phyloP scores from a whole-genome alignment of 2,888 invertebrate genomes.

The Lissonota sp. region DNA sequence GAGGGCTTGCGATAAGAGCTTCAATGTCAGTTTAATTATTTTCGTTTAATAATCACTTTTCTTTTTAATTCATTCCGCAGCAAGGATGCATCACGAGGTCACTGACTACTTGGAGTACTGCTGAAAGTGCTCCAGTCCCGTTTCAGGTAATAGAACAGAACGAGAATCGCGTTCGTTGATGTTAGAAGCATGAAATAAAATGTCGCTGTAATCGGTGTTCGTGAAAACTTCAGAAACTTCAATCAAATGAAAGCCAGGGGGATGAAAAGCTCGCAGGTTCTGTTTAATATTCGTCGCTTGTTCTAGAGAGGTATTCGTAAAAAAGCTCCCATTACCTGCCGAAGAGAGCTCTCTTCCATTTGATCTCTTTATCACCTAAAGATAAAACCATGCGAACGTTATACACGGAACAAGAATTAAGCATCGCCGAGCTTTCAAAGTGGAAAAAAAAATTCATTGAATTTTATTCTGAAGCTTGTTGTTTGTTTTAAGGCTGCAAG shows the following conservation, averaged over 20 bases:
- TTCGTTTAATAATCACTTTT: background rate
- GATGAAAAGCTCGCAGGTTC: slow-evolving; percentile 13
- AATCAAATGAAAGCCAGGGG: too few relatives aligned
- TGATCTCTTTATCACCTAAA: background rate
- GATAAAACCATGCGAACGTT: too few relatives aligned
- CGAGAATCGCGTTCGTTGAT: slow-evolving; percentile 2
- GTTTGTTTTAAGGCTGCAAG: too few relatives aligned
- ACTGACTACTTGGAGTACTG: background rate
- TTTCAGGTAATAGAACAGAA: background rate
- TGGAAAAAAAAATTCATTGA: too few relatives aligned
- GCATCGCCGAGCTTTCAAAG: too few relatives aligned
- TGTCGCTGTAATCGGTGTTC: slow-evolving; percentile 4
- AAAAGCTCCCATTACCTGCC: background rate
- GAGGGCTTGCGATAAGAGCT: background rate
- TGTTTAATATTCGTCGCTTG: background rate
- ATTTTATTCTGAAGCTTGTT: too few relatives aligned
- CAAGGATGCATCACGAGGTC: background rate
- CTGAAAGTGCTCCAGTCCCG: too few relatives aligned
- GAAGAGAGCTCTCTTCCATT: background rate
- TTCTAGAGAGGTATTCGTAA: background rate
- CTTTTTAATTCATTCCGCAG: background rate
- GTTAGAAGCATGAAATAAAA: slow-evolving; percentile 1
- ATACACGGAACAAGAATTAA: too few relatives aligned
- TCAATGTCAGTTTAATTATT: background rate
- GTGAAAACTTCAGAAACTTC: background rate